Conservation (phyloP, 2,797 vertebrate genomes). For the Mormyrops attenuatus region DNA sequence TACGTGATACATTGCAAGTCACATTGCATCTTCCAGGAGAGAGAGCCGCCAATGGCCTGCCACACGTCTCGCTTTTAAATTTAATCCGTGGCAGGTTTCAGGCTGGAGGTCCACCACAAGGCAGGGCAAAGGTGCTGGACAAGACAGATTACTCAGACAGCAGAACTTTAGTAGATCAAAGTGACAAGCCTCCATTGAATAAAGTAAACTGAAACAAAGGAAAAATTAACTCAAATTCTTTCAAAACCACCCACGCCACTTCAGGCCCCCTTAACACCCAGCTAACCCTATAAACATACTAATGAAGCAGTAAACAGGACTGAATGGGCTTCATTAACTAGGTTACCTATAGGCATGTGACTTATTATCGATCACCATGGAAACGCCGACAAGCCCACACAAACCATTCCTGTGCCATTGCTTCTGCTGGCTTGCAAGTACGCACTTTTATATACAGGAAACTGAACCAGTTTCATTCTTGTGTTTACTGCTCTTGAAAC, state of each 20-base stretch:
- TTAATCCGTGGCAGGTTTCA: conserved; percentile 2
- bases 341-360: not conserved
- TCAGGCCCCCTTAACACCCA: not conserved
- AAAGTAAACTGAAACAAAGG: conserved; percentile 1
- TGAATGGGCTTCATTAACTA: not conserved
- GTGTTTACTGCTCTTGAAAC: not conserved
- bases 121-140: conserved; percentile 1
- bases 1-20: conserved; percentile 3
- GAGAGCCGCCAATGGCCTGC: not conserved
- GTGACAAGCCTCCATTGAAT: not conserved
- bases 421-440: not conserved
- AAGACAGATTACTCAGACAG: not conserved
- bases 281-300: not conserved
- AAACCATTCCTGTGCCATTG: not conserved
- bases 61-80: not conserved
- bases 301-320: not conserved
- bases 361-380: not conserved
- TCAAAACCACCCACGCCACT: not conserved
- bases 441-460: not conserved
- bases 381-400: not conserved
- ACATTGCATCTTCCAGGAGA: not conserved
- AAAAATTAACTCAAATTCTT: not conserved
- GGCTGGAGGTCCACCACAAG: not conserved
- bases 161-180: not conserved
- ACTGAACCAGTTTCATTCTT: not conserved